These are phyloP conservation scores for Enteromius radiatus DNA, from an alignment of 2,797 vertebrate genomes.

Conservation along the genomic window DNA sequence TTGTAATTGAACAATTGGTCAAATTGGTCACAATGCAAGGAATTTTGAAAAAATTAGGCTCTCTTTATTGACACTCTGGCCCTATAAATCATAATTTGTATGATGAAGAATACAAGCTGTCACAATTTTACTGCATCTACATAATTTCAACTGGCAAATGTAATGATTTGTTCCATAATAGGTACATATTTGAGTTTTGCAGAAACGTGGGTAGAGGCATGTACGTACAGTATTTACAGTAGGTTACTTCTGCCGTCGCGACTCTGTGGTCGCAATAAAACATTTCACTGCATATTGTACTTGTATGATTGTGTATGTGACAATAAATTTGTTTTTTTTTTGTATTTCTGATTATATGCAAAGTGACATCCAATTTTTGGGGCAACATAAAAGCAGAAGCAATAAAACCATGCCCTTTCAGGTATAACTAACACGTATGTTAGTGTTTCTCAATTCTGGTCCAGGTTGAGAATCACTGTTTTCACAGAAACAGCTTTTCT, in stretches of 20 bases:
- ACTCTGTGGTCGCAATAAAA: no score
- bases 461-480: background rate
- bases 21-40: no score
- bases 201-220: background rate
- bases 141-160: background rate
- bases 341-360: background rate
- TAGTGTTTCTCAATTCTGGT: background rate
- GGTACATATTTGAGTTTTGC: background rate
- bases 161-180: background rate
- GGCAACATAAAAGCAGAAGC: background rate
- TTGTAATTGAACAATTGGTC: no score
- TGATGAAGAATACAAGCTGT: background rate
- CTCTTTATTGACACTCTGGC: background rate
- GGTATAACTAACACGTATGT: background rate
- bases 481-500: background rate
- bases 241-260: no score
- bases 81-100: background rate
- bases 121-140: background rate
- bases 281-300: no score
- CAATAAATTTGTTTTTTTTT: no score
- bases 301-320: no score
- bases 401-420: background rate
- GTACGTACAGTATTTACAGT: background rate
- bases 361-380: background rate
- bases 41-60: background rate